Evolutionary conservation across 2,888 invertebrate genomes (phyloP).

Genomic region (Macropis europaea): DNA sequence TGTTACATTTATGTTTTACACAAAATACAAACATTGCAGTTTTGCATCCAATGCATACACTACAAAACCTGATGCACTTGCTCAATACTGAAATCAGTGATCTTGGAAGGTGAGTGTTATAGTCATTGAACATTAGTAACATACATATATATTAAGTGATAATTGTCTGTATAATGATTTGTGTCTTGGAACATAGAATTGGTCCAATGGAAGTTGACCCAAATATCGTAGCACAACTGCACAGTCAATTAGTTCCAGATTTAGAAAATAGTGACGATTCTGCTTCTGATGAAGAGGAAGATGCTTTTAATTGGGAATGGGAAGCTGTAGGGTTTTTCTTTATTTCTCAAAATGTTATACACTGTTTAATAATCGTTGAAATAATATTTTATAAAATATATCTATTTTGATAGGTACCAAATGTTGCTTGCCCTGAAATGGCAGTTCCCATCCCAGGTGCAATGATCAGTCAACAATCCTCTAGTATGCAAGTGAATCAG

Average conservation of each 20-base stretch:
- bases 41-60: conserved; percentile 85
- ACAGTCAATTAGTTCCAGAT: conserved; percentile 84
- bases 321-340: conserved; percentile 84
- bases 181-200: conserved; percentile 78
- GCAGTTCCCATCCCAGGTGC: conserved; percentile 76
- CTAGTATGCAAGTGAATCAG: conserved; percentile 78
- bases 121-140: background rate
- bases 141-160: no score
- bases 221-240: conserved; percentile 82
- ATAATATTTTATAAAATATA: background rate
- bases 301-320: conserved; percentile 90
- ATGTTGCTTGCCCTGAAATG: conserved; percentile 82
- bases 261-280: conserved; percentile 85
- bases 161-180: background rate
- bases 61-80: conserved; percentile 87
- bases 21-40: conserved; percentile 86
- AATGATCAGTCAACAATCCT: conserved; percentile 73
- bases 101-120: conserved; percentile 85
- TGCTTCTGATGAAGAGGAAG: conserved; percentile 86
- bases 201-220: conserved; percentile 84
- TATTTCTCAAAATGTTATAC: background rate
- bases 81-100: conserved; percentile 85
- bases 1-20: conserved; percentile 88
- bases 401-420: conserved; percentile 80
- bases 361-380: background rate